Evolutionary conservation across 2,113 vertebrate species (phyloP), one percentile per base, ranked within the genome.

Genomic region (Hippocampus zosterae): DNA sequence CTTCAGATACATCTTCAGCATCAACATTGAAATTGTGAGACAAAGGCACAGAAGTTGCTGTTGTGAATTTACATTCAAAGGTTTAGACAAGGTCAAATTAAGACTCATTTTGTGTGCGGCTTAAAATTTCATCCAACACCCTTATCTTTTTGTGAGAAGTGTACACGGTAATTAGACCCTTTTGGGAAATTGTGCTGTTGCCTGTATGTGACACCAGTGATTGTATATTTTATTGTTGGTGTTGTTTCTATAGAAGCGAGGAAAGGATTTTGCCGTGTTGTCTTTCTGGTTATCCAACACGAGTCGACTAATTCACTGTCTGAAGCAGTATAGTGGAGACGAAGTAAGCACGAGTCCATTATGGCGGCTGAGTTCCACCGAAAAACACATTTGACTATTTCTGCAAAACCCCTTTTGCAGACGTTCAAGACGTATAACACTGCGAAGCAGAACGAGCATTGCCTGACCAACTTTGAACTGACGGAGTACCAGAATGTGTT

Each of bases 221-320:
- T 0, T 16, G 3, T 5, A 21, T 12, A 3, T 2, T 66, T 33
- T 0, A 55, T 48, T 42, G 55, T 52, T 69, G 8, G 3, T 8
- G 21, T 46, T 88, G 11, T 88, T 87, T 71, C 68, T 63, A 55
- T 80, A 98, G 96, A 97, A 93, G 93, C 93, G 89, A 91, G 94
- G 94, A 52, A 88, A 93, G 37, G 94, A 98, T 85, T 96, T 96
- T 67, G 96, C 96, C 81, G 94, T 91, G 0, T 94, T 96, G 65
- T 98, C 96, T 65, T 99, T 99, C 93, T 99, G 97, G 97, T 89
- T 99, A 37, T 94, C 96, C 0, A 99, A 97, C 89, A 95, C 96
- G 6, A 96, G 95, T 81, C 89, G 94, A 0, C 92, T 98, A 69
- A 81, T 97, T 82, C 94, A 98, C 88, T 98, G 96, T 77, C 88